Base-by-base conservation (phyloP, 1,140 invertebrate species). In the Triops cancriformis region DNA sequence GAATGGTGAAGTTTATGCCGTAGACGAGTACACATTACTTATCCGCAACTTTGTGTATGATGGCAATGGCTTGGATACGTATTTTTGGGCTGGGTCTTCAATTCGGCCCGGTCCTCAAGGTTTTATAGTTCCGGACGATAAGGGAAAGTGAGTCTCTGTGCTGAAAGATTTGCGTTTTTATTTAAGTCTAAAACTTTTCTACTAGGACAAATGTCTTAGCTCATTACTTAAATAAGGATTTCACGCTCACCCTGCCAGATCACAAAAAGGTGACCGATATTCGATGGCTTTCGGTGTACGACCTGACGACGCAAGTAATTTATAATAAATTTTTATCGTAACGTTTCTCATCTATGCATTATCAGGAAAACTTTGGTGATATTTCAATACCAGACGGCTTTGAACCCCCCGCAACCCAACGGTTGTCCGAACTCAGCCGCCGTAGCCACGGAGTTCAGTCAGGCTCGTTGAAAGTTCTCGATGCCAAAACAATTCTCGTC, bases 321-420 rank as follows among this genome's bases (percentile, higher is more conserved):
- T 26, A 18, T 75, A 51, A 12, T 28, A 72, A 43, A 31, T 14
- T 42, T 41, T 45, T 42, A n/a, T n/a, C 74, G 41, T 23, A 74
- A 26, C 26, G 77, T 41, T 51, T 37, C 7, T 72, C 42, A 74
- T 76, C 75, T 43, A 6, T 75, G 42, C 45, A n/a, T 80, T 79
- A 10, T 80, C 31, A 90, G 89, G 94, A 93, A 83, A 90, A 93
- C 26, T 96, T 94, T 84, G 95, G 92, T 0, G 95, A 97, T 85
- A 90, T 97, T 37, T 94, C 92, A 81, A 91, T 97, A 80, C 94
- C 94, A 0, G 94, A 97, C 81, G 94, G 94, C 76, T 96, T 97
- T 83, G 92, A 95, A 82, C 91, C 94, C n/a, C 95, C 95, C 0
- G 85, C 88, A 18, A 87, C 90, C 1, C 91, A 94, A 80, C 87